Conservation (phyloP, 1,140 invertebrate genomes). For the Drosophila erecta region DNA sequence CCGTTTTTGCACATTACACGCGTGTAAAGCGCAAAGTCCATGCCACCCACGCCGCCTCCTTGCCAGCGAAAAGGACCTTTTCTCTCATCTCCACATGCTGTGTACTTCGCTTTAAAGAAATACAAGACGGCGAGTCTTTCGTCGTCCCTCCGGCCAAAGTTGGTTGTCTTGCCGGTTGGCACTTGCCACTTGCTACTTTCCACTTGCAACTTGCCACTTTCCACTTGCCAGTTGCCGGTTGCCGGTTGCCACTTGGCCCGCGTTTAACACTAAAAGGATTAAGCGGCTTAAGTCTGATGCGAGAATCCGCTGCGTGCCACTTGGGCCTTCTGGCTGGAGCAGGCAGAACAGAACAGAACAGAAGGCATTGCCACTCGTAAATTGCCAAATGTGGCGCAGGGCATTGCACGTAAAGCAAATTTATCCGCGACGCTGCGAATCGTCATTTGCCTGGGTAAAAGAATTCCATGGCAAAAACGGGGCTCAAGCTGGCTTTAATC, state of each 20-base stretch:
- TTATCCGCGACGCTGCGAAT: slow-evolving; percentile 53
- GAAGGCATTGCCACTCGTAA: slow-evolving; percentile 47
- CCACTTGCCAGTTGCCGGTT: slow-evolving; percentile 49
- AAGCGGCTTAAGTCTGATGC: slow-evolving; percentile 78
- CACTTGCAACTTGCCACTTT: slow-evolving; percentile 1
- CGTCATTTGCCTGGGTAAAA: slow-evolving; percentile 33
- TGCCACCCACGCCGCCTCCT: slow-evolving; percentile 21
- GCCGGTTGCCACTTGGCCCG: slow-evolving; percentile 67
- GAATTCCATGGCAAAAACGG: slow-evolving; percentile 45
- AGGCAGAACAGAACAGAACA: not conserved
- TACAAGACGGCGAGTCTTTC: slow-evolving; percentile 31
- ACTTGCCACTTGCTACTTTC: slow-evolving; percentile 35
- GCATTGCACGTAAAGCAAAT: slow-evolving; percentile 69
- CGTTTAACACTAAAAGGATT: slow-evolving; percentile 79
- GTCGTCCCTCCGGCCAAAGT: slow-evolving; percentile 29
- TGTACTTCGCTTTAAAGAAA: slow-evolving; percentile 70
- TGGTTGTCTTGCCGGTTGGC: slow-evolving; percentile 57
- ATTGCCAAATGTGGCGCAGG: slow-evolving; percentile 54
- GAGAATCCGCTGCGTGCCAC: slow-evolving; percentile 74
- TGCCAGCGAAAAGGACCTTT: not conserved
- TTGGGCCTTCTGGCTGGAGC: slow-evolving; percentile 4
- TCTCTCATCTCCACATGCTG: slow-evolving; percentile 14
- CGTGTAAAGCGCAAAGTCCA: slow-evolving; percentile 78
- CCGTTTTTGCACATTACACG: slow-evolving; percentile 83
- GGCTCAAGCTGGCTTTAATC: slow-evolving; percentile 47